phyloP scores from a whole-genome alignment of 2,888 invertebrate genomes.

The Caprella mutica region DNA sequence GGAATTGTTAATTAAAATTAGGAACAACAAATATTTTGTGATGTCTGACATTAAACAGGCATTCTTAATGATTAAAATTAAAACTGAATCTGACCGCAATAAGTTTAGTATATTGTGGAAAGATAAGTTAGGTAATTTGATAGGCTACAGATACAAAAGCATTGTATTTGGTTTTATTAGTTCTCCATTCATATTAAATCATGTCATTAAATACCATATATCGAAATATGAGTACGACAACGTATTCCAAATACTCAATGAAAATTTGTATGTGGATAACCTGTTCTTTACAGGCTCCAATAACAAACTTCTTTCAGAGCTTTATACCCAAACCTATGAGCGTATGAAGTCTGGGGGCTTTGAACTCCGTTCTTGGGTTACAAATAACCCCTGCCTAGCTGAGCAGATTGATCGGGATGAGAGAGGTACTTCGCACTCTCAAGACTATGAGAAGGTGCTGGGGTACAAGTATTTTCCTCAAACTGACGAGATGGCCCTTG shows the following conservation, averaged over 20 bases:
- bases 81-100: background rate
- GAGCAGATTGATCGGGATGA: background rate
- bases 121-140: background rate
- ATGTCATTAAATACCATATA: background rate
- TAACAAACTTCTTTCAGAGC: background rate
- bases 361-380: background rate
- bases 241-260: background rate
- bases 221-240: background rate
- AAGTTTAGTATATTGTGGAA: conserved; percentile 6
- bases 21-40: background rate
- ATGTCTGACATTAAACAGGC: background rate
- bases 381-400: background rate
- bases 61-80: background rate
- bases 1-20: background rate
- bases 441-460: background rate
- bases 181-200: conserved; percentile 9
- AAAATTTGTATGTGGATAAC: conserved; percentile 8
- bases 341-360: conserved; percentile 7
- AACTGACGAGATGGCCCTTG: background rate
- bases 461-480: conserved; percentile 1
- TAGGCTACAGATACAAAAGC: background rate
- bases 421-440: background rate
- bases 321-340: background rate
- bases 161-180: conserved; percentile 2
- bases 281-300: background rate